A percentile compares a stretch with the other conserved stretches of the same genome.
Conservation (phyloP, 2,888 invertebrate species). For the Elysia crispata region DNA sequence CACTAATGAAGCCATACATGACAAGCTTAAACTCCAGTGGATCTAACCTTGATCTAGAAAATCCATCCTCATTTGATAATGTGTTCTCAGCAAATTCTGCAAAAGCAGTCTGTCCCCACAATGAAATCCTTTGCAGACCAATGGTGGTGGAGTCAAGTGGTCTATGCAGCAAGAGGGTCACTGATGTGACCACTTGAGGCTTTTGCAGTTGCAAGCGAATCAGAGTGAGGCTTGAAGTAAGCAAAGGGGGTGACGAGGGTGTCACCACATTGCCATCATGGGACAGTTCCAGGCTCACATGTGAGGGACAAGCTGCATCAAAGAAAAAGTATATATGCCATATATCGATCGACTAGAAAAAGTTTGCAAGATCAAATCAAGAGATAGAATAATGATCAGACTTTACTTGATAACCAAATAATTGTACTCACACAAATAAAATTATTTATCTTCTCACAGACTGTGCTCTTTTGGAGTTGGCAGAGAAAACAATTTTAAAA, state of each 20-base stretch:
- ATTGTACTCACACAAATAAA: too few relatives aligned
- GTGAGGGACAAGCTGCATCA: constrained; percentile 86
- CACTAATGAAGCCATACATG: too few relatives aligned
- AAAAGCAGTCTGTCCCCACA: constrained; percentile 91
- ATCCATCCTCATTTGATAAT: constrained; percentile 69
- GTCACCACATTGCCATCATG: constrained; percentile 87
- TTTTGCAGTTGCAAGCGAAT: constrained; percentile 89
- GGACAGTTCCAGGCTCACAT: constrained; percentile 90
- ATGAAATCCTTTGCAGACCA: constrained; percentile 90
- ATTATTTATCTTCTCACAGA: too few relatives aligned
- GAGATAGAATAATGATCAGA: background rate
- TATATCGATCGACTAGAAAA: too few relatives aligned
- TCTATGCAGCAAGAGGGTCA: constrained; percentile 87
- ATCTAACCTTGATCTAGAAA: constrained; percentile 73
- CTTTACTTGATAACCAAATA: background rate
- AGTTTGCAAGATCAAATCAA: background rate
- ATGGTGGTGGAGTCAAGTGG: constrained; percentile 93
- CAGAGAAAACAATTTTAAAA: too few relatives aligned
- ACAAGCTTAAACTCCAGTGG: too few relatives aligned
- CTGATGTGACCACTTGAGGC: constrained; percentile 90
- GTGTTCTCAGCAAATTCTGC: constrained; percentile 79
- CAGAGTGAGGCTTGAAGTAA: constrained; percentile 89
- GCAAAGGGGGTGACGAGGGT: constrained; percentile 90
- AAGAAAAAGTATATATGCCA: background rate
- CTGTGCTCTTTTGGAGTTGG: too few relatives aligned